These are phyloP conservation scores for Drosophila paracracens DNA, from an alignment of 2,888 invertebrate species.

Conservation along the genomic window DNA sequence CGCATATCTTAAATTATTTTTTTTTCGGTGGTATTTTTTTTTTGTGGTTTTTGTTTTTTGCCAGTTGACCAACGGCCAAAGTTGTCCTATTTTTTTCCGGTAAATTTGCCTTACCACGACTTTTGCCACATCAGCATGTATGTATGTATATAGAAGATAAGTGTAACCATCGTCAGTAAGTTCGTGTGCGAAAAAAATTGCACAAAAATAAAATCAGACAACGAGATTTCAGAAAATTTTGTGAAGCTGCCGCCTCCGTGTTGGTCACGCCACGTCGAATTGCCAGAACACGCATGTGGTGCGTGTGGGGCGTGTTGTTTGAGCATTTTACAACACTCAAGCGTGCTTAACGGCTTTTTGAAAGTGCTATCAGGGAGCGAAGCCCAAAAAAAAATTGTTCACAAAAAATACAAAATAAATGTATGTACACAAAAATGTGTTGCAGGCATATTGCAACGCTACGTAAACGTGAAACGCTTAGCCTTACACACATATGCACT, in stretches of 20 bases:
- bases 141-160: constrained; percentile 47
- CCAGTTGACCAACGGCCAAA: constrained; percentile 59
- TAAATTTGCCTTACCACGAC: constrained; percentile 67
- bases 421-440: constrained; percentile 10
- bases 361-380: constrained; percentile 64
- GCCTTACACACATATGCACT: constrained; percentile 34
- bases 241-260: constrained; percentile 41
- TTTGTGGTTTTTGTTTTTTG: constrained; percentile 27
- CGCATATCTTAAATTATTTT: constrained; percentile 59
- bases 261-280: constrained; percentile 76
- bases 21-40: constrained; percentile 17
- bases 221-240: constrained; percentile 35
- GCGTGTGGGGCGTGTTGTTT: constrained; percentile 74
- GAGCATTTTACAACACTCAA: constrained; percentile 76
- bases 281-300: constrained; percentile 70
- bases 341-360: constrained; percentile 79
- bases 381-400: constrained; percentile 14
- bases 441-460: constrained; percentile 45
- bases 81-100: constrained; percentile 59
- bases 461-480: constrained; percentile 55
- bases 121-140: constrained; percentile 69
- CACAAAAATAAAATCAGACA: constrained; percentile 27
- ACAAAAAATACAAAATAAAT: constrained; percentile 18
- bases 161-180: constrained; percentile 35
- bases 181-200: constrained; percentile 36